Percentiles rank a stretch among this genome's conserved stretches.
Evolutionary conservation across 2,113 vertebrate genomes (phyloP).

Genomic region (Cynocephalus volans): DNA sequence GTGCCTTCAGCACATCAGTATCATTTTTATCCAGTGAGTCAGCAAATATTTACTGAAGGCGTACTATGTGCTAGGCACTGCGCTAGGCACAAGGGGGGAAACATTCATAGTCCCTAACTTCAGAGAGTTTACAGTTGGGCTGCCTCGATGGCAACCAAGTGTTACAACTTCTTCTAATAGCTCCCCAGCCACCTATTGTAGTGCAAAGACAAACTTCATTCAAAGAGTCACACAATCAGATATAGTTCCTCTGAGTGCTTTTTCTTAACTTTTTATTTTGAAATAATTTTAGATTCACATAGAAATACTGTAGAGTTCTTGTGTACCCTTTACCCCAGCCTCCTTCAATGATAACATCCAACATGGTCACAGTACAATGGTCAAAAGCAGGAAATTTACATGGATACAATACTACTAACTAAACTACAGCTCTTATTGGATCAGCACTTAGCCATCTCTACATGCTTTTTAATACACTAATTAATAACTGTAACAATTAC

Average conservation of each 20-base stretch:
- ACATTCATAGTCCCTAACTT: neutral
- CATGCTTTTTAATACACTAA: neutral
- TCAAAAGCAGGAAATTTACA: neutral
- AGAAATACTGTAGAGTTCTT: neutral
- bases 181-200: neutral
- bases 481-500: neutral
- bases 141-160: neutral
- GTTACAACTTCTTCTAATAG: neutral
- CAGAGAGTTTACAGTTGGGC: neutral
- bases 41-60: neutral
- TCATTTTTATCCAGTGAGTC: neutral
- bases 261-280: neutral
- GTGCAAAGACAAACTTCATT: neutral
- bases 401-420: neutral
- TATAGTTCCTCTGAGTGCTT: neutral
- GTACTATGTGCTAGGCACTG: neutral
- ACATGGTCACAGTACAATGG: neutral
- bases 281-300: slow-evolving; percentile 2
- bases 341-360: neutral
- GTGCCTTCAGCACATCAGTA: neutral
- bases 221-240: neutral
- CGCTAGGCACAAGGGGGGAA: neutral
- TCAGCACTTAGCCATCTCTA: neutral
- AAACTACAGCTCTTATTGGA: neutral
- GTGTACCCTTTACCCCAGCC: neutral